Conservation (phyloP, 2,888 invertebrate genomes). For the Drosophila borborema region DNA sequence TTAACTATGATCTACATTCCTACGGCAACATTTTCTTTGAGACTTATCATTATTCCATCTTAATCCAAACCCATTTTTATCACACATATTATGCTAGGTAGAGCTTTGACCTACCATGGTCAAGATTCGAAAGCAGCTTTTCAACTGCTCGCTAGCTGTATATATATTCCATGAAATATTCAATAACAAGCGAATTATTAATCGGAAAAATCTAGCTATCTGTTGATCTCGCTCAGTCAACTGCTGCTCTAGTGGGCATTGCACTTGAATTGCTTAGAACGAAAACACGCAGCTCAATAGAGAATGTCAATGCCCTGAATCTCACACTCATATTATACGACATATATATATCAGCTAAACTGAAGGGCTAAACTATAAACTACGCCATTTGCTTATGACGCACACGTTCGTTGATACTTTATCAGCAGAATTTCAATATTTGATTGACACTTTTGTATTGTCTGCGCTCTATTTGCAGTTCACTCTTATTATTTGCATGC, state of each 20-base stretch:
- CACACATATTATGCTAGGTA: neutral
- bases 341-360: neutral
- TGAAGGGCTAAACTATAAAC: conserved; percentile 36
- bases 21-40: no score
- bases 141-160: neutral
- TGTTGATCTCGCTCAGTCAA: neutral
- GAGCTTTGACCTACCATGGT: neutral
- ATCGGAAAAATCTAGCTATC: neutral
- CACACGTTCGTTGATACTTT: conserved; percentile 11
- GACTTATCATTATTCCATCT: neutral
- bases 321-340: neutral
- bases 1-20: no score
- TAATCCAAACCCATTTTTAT: neutral
- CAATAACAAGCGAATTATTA: conserved; percentile 1
- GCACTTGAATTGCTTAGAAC: conserved; percentile 42
- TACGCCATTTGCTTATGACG: conserved; percentile 41
- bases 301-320: conserved; percentile 47
- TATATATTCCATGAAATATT: neutral
- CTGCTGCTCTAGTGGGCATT: conserved; percentile 15
- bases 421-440: conserved; percentile 53
- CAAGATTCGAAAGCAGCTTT: neutral
- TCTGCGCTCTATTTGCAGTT: conserved; percentile 23
- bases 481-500: conserved; percentile 42
- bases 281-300: conserved; percentile 6
- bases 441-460: conserved; percentile 49